A percentile compares a stretch with the other conserved stretches of the same genome.
Conservation (phyloP, 2,888 invertebrate species). For the Resseliella maxima region DNA sequence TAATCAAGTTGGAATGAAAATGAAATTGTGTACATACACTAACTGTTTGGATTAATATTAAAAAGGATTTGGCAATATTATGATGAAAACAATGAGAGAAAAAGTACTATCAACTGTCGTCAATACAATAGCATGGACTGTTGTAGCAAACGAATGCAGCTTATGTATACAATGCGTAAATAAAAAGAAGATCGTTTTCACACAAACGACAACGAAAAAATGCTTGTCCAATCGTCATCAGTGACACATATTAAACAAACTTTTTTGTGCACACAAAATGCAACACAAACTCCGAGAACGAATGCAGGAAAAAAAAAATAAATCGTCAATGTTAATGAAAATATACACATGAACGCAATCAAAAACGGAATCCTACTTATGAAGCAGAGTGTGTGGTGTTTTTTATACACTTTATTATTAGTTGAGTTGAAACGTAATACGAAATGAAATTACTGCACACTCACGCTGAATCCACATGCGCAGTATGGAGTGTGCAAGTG, state of each 20-base stretch:
- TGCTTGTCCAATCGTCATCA: background rate
- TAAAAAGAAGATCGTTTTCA: background rate
- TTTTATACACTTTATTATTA: background rate
- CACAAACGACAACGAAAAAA: background rate
- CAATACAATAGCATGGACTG: background rate
- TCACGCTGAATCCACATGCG: background rate
- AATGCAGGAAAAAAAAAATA: background rate
- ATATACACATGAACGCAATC: background rate
- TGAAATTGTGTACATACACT: background rate
- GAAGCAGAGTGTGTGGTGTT: background rate
- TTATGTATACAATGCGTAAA: background rate
- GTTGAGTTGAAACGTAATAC: background rate
- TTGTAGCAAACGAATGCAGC: background rate
- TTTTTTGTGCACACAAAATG: too few species aligned
- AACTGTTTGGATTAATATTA: background rate
- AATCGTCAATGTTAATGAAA: background rate
- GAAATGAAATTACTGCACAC: constrained; percentile 14
- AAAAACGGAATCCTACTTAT: background rate
- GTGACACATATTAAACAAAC: background rate
- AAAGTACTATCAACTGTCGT: background rate
- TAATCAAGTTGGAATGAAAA: constrained; percentile 13
- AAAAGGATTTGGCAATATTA: constrained; percentile 10
- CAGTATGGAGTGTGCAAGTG: background rate
- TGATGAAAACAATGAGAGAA: background rate
- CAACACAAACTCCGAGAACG: background rate